Base-by-base conservation (phyloP, 1,140 invertebrate species). In the Trichoplusia ni region DNA sequence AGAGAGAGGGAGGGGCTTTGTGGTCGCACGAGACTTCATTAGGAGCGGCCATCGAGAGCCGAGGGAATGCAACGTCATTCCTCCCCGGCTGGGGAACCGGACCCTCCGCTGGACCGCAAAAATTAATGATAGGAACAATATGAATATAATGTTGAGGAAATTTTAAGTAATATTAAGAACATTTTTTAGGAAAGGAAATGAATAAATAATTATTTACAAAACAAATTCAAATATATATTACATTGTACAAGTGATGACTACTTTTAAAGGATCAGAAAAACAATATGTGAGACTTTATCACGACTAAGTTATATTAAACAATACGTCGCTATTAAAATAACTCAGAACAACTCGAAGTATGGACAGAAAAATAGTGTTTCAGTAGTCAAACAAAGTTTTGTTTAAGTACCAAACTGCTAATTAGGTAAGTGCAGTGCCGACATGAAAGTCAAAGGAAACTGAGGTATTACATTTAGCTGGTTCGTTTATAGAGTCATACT, bases 21-120 rank as follows among this genome's bases (percentile, higher is more conserved):
- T 73, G 33, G 69, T 59, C 82, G 71, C 78, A 61, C 44, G 79
- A 80, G 78, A 79, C 78, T 78, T 84, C 78, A 84, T 84, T 79
- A 81, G 69, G 63, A 25, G 61, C 61, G 56, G 69, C 73, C 63
- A 68, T 71, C 44, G 35, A 69, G 69, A 38, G 47, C 46, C 67
- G 29, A 40, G 74, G 67, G 70, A 79, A 40, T 67, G 69, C 67
- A 64, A 67, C 70, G 70, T 79, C 77, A 77, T 68, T 70, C 27
- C 49, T 27, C 47, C 46, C 14, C 25, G 33, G 14, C 40, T 44
- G 38, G 56, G 63, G 68, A 64, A 67, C 60, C 40, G 56, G 59
- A 70, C 64, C 51, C 33, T 40, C 9, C 29, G 33, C 11, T 38
- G 33, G 6, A 47, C 40, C 61, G 54, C 58, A 60, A 64, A 64